A percentile compares a stretch with the other conserved stretches of the same genome.
These are phyloP conservation scores for Spinus olivaceus DNA, from an alignment of 2,797 vertebrate genomes.

Conservation along the genomic window DNA sequence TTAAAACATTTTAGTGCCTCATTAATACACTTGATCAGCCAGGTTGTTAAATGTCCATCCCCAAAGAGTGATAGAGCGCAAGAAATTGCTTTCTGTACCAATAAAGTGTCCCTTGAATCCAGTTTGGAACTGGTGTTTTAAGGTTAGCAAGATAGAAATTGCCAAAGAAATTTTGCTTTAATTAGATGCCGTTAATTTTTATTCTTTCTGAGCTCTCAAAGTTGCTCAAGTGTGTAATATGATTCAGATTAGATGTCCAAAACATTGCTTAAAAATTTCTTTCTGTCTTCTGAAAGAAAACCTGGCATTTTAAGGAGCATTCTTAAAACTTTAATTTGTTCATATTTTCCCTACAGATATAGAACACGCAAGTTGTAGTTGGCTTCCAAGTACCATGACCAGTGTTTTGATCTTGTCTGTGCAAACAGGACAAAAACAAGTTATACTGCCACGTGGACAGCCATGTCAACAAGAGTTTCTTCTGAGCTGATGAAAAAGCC, in stretches of 20 bases:
- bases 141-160: not conserved
- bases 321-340: not conserved
- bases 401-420: not conserved
- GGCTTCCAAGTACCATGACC: not conserved
- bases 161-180: not conserved
- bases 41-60: conserved; percentile 25
- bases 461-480: not conserved
- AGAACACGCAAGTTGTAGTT: not conserved
- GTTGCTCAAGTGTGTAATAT: not conserved
- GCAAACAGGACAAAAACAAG: not conserved
- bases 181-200: not conserved
- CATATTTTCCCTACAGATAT: not conserved
- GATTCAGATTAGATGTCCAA: not conserved
- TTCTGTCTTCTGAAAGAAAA: not conserved
- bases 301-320: not conserved
- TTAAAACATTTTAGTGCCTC: conserved; percentile 48
- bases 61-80: conserved; percentile 14
- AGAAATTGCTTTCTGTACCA: conserved; percentile 20
- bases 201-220: not conserved
- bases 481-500: not conserved
- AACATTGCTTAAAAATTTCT: not conserved
- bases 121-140: not conserved
- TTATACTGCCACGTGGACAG: not conserved
- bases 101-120: not conserved
- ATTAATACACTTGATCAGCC: conserved; percentile 55